Evolutionary conservation across 2,113 vertebrate genomes (phyloP).

Genomic region (Pungitius pungitius): DNA sequence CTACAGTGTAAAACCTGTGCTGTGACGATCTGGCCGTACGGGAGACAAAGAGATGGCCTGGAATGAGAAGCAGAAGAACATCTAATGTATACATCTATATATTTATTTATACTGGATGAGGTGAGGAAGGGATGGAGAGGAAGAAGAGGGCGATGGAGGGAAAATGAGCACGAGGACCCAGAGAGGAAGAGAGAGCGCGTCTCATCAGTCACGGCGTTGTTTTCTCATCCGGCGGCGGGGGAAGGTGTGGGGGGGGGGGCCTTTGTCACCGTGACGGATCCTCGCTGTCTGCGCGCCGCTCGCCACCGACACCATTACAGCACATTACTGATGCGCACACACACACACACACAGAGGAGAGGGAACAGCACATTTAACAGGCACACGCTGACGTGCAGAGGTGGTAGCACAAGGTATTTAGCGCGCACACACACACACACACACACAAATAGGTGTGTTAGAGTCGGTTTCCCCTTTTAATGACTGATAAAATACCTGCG

Average conservation of each 20-base stretch:
- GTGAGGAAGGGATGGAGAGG: slow-evolving; percentile 54
- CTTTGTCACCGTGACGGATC: slow-evolving; percentile 74
- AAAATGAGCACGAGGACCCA: slow-evolving; percentile 51
- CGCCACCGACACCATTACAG: slow-evolving; percentile 58
- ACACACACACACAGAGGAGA: slow-evolving; percentile 8
- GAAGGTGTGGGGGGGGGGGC: too few species aligned
- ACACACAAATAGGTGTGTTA: not conserved
- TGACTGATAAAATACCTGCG: not conserved
- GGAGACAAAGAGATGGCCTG: slow-evolving; percentile 43
- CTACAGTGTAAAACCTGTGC: not conserved
- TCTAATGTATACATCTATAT: slow-evolving; percentile 4
- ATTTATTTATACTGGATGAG: slow-evolving; percentile 33
- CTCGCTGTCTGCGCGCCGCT: slow-evolving; percentile 60
- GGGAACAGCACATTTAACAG: slow-evolving; percentile 35
- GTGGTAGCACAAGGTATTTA: slow-evolving; percentile 29
- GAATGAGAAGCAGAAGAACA: slow-evolving; percentile 51
- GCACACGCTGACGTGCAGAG: slow-evolving; percentile 5
- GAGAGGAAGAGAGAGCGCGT: slow-evolving; percentile 47
- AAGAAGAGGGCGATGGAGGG: slow-evolving; percentile 43
- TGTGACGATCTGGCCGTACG: not conserved
- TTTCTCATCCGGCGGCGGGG: slow-evolving; percentile 69
- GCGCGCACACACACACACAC: slow-evolving; percentile 7
- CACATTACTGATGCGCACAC: slow-evolving; percentile 55
- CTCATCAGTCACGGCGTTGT: slow-evolving; percentile 77
- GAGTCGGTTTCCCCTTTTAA: not conserved